Percentiles rank a stretch among this genome's conserved stretches.
These are phyloP conservation scores for Caenorhabditis sp. DNA, from an alignment of 2,888 invertebrate genomes.

Conservation along the genomic window DNA sequence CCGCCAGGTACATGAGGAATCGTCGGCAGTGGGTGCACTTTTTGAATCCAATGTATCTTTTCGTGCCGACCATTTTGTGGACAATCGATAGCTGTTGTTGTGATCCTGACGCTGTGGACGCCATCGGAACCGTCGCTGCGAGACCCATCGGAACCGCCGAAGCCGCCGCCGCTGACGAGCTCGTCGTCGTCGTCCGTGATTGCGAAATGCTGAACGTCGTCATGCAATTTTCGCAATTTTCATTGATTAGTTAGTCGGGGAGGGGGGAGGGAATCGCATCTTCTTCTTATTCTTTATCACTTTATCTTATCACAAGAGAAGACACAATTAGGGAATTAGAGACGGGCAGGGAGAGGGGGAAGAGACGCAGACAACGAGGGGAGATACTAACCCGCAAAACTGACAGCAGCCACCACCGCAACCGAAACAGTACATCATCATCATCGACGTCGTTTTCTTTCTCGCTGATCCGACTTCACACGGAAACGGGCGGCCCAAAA, in stretches of 20 bases:
- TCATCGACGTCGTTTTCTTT: no score
- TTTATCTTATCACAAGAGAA: no score
- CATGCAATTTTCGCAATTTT: no score
- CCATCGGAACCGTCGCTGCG: constrained; percentile 1
- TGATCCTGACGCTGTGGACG: neutral
- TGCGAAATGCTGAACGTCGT: constrained; percentile 55
- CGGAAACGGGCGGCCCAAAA: no score
- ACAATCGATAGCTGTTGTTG: constrained; percentile 33
- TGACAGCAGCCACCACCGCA: neutral
- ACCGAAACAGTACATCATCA: constrained; percentile 6
- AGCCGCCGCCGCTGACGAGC: constrained; percentile 14
- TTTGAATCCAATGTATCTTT: constrained; percentile 35
- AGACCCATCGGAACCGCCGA: constrained; percentile 3
- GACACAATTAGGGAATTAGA: neutral
- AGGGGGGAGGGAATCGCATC: no score
- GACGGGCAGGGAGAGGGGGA: neutral
- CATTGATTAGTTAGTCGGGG: no score
- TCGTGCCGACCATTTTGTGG: constrained; percentile 44
- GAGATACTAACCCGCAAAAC: neutral
- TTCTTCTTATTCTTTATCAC: no score
- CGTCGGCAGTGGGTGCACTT: constrained; percentile 38
- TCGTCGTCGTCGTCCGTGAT: constrained; percentile 22
- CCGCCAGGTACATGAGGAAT: constrained; percentile 26
- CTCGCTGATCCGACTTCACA: no score
- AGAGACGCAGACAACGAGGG: neutral